These are phyloP conservation scores for Oegoconia quadripuncta DNA, from an alignment of 2,888 invertebrate species.

Conservation along the genomic window DNA sequence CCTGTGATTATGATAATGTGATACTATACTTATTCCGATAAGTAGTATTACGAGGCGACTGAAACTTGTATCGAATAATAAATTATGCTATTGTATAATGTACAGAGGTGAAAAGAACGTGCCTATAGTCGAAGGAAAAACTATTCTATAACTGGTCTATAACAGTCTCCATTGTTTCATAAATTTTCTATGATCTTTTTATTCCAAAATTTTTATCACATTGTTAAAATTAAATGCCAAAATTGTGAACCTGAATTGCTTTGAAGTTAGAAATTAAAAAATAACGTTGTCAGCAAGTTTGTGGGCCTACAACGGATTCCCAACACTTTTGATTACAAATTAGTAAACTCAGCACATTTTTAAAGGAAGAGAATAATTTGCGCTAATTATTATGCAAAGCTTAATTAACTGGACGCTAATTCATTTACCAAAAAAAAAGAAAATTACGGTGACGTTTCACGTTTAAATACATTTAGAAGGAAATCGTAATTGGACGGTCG, in stretches of 20 bases:
- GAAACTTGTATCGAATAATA: too few species aligned
- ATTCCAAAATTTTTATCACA: too few species aligned
- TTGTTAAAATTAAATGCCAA: not conserved
- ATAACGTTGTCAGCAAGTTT: slow-evolving; percentile 36
- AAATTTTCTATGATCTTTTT: too few species aligned
- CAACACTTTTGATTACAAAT: slow-evolving; percentile 63
- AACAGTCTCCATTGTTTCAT: too few species aligned
- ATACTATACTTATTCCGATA: slow-evolving; percentile 8
- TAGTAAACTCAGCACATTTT: slow-evolving; percentile 55
- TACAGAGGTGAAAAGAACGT: too few species aligned
- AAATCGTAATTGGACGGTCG: slow-evolving; percentile 11
- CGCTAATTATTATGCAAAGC: slow-evolving; percentile 66
- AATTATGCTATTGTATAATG: too few species aligned
- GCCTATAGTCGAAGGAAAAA: too few species aligned
- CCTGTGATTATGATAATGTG: slow-evolving; percentile 18
- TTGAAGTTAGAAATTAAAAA: slow-evolving; percentile 21
- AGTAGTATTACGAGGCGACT: too few species aligned
- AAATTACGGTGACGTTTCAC: slow-evolving; percentile 45
- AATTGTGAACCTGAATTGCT: not conserved
- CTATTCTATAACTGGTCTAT: too few species aligned
- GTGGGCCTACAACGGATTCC: slow-evolving; percentile 52
- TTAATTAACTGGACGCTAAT: slow-evolving; percentile 58
- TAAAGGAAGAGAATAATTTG: slow-evolving; percentile 46
- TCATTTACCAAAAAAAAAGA: slow-evolving; percentile 43
- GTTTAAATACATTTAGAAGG: slow-evolving; percentile 8